Percentiles rank a stretch among this genome's conserved stretches.
phyloP scores from a whole-genome alignment of 2,797 vertebrate species.

The Poeciliopsis paucimaculata region DNA sequence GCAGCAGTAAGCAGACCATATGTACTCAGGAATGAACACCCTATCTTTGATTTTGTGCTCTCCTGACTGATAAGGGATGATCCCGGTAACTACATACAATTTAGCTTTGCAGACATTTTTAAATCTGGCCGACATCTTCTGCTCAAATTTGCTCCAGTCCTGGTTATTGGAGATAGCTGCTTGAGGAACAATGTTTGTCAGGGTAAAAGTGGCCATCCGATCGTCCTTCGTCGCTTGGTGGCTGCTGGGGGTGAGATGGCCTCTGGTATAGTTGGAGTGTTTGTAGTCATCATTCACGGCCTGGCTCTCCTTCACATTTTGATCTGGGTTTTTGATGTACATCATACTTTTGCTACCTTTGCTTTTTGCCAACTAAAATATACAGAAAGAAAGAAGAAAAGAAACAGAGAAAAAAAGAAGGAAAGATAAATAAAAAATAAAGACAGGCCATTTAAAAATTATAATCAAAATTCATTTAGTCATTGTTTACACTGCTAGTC shows the following conservation, averaged over 20 bases:
- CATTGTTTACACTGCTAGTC: neutral
- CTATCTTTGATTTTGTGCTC: conserved; percentile 51
- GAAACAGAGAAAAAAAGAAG: neutral
- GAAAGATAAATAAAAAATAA: neutral
- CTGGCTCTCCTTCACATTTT: neutral
- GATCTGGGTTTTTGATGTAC: neutral
- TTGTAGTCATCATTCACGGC: neutral
- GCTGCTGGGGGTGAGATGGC: conserved; percentile 75
- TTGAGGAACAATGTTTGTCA: conserved; percentile 76
- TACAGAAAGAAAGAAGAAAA: neutral
- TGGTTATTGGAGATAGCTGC: conserved; percentile 60
- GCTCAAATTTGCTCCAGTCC: conserved; percentile 60
- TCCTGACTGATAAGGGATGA: conserved; percentile 50
- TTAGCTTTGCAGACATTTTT: conserved; percentile 42
- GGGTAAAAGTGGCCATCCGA: conserved; percentile 71
- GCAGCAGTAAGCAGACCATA: conserved; percentile 64
- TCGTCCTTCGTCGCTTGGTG: conserved; percentile 54
- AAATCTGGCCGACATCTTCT: neutral
- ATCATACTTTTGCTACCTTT: neutral
- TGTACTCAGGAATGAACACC: conserved; percentile 74
- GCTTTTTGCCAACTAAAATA: neutral
- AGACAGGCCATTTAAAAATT: neutral
- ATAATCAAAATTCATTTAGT: neutral
- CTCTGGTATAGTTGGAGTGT: conserved; percentile 34
- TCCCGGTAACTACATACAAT: conserved; percentile 70